Evolutionary conservation across 1,140 invertebrate genomes (phyloP).

Genomic region (Armadillidium nasatum): DNA sequence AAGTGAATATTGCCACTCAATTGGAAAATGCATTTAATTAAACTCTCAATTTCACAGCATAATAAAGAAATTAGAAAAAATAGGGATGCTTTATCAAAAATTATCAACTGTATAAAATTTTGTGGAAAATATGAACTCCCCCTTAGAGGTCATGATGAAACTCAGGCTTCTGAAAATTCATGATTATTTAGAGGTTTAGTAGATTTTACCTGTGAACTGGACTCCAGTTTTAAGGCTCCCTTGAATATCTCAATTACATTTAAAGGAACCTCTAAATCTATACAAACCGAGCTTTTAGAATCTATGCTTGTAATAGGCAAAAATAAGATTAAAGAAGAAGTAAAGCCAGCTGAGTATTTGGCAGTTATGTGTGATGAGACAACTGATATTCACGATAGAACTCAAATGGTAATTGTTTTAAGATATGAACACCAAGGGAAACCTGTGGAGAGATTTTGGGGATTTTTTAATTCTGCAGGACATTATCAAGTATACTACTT

Average conservation of each 20-base stretch:
- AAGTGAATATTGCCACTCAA: slow-evolving; percentile 18
- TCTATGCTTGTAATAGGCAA: slow-evolving; percentile 47
- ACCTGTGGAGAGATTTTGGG: slow-evolving; percentile 36
- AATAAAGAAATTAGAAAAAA: slow-evolving; percentile 35
- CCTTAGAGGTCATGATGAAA: background rate
- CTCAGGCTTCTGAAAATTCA: background rate
- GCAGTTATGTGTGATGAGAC: too few relatives aligned
- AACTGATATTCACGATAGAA: too few relatives aligned
- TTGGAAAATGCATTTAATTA: slow-evolving; percentile 19
- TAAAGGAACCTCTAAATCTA: slow-evolving; percentile 47
- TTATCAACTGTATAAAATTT: slow-evolving; percentile 44
- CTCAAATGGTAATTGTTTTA: too few relatives aligned
- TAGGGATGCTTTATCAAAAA: slow-evolving; percentile 35
- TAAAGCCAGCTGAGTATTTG: slow-evolving; percentile 29
- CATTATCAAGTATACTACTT: slow-evolving; percentile 35
- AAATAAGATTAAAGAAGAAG: slow-evolving; percentile 31
- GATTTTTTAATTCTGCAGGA: slow-evolving; percentile 28
- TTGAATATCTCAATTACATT: slow-evolving; percentile 41
- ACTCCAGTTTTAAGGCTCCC: slow-evolving; percentile 28
- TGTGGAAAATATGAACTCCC: slow-evolving; percentile 39
- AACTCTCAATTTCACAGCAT: slow-evolving; percentile 23
- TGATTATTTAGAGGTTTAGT: slow-evolving; percentile 1
- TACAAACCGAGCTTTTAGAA: slow-evolving; percentile 50
- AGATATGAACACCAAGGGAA: too few relatives aligned
- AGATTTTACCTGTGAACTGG: slow-evolving; percentile 19